These are phyloP conservation scores for Limnephilus auricula DNA, from an alignment of 2,888 invertebrate species.

Conservation along the genomic window DNA sequence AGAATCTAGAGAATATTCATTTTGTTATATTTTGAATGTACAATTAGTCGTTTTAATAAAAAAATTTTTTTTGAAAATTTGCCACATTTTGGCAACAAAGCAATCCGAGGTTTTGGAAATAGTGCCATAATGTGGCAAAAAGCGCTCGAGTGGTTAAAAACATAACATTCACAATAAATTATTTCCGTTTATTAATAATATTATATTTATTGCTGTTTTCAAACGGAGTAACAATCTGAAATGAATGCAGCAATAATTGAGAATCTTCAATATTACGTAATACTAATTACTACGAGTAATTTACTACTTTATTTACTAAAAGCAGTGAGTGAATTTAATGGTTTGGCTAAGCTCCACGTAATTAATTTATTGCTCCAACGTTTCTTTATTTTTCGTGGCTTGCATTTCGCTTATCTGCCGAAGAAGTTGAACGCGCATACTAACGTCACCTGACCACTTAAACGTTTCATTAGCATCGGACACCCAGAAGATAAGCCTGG, in stretches of 20 bases:
- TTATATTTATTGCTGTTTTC: too few species aligned
- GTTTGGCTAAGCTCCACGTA: neutral
- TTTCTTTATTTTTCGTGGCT: neutral
- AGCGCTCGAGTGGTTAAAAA: too few species aligned
- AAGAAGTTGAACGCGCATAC: neutral
- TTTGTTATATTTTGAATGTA: too few species aligned
- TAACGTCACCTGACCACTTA: neutral
- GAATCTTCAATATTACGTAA: neutral
- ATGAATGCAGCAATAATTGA: neutral
- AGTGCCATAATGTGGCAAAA: too few species aligned
- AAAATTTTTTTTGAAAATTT: too few species aligned
- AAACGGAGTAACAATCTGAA: too few species aligned
- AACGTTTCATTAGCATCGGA: neutral
- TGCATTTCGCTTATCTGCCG: neutral
- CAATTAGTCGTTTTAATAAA: too few species aligned
- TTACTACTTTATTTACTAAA: neutral
- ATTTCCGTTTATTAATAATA: too few species aligned
- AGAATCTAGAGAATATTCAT: too few species aligned
- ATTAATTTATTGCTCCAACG: neutral
- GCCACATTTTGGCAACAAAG: too few species aligned
- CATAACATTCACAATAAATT: too few species aligned
- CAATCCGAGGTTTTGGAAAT: too few species aligned
- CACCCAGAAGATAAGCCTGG: neutral
- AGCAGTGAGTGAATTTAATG: neutral
- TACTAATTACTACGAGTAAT: neutral